Evolutionary conservation across 2,888 invertebrate genomes (phyloP).

Genomic region (Chrysina gloriosa): DNA sequence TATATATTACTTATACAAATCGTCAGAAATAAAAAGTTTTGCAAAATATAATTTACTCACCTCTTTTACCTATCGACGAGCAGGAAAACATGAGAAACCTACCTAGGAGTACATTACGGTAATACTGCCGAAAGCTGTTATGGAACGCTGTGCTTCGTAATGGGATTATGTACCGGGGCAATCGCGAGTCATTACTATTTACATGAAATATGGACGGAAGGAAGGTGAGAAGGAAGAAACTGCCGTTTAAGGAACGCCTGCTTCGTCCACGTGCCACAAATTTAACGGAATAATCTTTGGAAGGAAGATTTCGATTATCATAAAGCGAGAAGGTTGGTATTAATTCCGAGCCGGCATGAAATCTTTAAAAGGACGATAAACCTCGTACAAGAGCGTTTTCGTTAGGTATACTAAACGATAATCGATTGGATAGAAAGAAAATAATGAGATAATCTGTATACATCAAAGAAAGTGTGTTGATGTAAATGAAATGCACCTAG

Average conservation of each 20-base stretch:
- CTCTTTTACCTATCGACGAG: neutral
- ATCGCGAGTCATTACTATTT: constrained; percentile 7
- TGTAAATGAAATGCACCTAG: no score
- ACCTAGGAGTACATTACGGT: constrained; percentile 15
- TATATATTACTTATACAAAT: no score
- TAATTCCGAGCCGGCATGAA: constrained; percentile 8
- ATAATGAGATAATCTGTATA: neutral
- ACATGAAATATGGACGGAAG: constrained; percentile 18
- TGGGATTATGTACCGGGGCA: constrained; percentile 27
- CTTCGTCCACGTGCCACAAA: constrained; percentile 22
- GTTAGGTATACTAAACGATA: neutral
- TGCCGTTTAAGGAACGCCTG: neutral
- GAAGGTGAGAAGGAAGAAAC: constrained; percentile 7
- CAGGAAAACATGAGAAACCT: constrained; percentile 8
- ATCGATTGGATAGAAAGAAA: neutral
- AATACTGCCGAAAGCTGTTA: constrained; percentile 14
- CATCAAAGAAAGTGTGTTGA: no score
- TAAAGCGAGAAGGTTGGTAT: constrained; percentile 13
- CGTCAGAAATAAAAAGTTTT: no score
- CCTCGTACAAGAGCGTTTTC: neutral
- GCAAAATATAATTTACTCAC: no score
- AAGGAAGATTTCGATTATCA: constrained; percentile 16
- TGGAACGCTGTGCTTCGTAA: neutral
- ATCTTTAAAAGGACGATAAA: constrained; percentile 10
- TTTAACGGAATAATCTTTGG: constrained; percentile 20